Evolutionary conservation across 2,797 vertebrate genomes (phyloP), one percentile per base, ranked within the genome.

Genomic region (Protonibea diacanthus): DNA sequence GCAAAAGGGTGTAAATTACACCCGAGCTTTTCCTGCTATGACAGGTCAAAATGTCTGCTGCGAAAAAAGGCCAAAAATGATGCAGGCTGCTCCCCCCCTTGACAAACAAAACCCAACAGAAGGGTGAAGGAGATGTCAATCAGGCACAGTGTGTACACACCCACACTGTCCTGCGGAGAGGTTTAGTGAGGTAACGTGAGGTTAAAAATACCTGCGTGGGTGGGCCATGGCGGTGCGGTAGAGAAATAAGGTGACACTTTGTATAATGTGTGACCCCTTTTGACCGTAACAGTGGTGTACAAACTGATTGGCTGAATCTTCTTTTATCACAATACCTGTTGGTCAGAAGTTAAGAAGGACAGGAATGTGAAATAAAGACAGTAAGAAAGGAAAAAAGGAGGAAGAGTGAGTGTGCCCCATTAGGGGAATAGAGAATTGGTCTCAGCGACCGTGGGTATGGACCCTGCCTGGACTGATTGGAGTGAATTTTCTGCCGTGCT

Each of bases 381-480:
- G 57, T 75, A 51, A 60, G 40, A 77, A 68, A 56, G 67, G 33
- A 27, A 66, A 81, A 81, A 79, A 60, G 27, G 29, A 68, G 60
- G 42, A 45, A 60, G 53, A 58, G 60, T 53, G 72, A 87, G 64
- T 71, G 63, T 45, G 57, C 21, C 85, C 82, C 83, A 88, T 91
- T 91, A 90, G 75, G 80, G 82, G 81, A 73, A 77, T 85, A 60
- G 74, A 78, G 68, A 74, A 82, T 84, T 87, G 81, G 82, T 86
- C 75, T 61, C 60, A 38, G 86, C 75, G 74, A 83, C 84, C 89
- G 83, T 66, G 77, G 70, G 80, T 74, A 87, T 48, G 79, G 85
- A 88, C 86, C 74, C 55, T 79, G 85, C 68, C 88, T 65, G 65
- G 82, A 85, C 86, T 91, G 92, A 94, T 91, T 90, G 88, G 79